Evolutionary conservation across 1,140 invertebrate species (phyloP), one percentile per base, ranked within the genome.

Genomic region (Zaprionus nigranus): DNA sequence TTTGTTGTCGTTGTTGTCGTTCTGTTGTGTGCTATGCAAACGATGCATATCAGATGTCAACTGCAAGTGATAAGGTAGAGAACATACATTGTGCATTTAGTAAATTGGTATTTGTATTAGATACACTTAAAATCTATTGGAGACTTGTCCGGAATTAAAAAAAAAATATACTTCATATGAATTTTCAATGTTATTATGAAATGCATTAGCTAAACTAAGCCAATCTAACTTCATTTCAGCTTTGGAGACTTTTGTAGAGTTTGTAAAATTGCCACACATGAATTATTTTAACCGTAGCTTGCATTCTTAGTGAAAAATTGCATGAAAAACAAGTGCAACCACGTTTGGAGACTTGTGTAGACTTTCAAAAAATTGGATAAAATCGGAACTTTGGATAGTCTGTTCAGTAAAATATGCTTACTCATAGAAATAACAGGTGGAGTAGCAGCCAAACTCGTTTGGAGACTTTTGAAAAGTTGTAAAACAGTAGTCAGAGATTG

Each of bases 31-130:
- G 51, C 70, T 46, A 46, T 46, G 70, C 69, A 73, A 53, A 46
- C 84, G 85, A 78, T 88, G 85, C 84, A 88, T 87, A 87, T 88
- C 84, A 70, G 51, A 40, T 62, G 7, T 38, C 49, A 58, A 88
- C 84, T 87, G 84, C 11, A 83, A 82, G 17, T 38, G 38, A 62
- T 26, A 60, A 58, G 40, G 53, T 34, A 12, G 4, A 61, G 12
- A 61, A 34, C 36, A 58, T 17, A 3, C 30, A 24, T 22, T 22
- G 9, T 49, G 11, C 28, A 69, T 24, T 69, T 26, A 68, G 58
- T n/a, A 20, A 15, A 46, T 15, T 15, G n/a, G n/a, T 60, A 30
- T 26, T 15, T 58, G 40, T 20, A 53, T 22, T 28, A 59, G 17
- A 26, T 54, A 40, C 24, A 49, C 13, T 64, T 7, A 28, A 22